Base-by-base conservation (phyloP, 1,140 invertebrate genomes). In the Heliconius nattereri region DNA sequence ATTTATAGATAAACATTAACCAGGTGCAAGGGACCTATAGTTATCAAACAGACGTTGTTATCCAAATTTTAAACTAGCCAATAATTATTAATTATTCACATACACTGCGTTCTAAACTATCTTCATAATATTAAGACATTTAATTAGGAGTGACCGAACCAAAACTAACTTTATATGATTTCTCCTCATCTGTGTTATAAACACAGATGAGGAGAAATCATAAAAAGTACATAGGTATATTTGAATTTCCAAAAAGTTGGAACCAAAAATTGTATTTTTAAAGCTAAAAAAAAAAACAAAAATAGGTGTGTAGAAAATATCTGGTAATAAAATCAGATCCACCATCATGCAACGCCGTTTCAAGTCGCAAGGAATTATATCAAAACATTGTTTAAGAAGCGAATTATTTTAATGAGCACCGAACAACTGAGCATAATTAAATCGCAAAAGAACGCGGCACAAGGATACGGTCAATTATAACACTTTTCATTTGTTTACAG, bases 391-490 rank as follows among this genome's bases (percentile, higher is more conserved):
- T 84, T 82, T 77, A 75, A 81, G 40, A 78, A 73, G 81, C 78
- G 78, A 81, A 82, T 84, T 82, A 84, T 82, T 80, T 84, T 84
- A 84, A 84, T 82, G 81, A 84, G 83, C 81, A 71, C 52, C 73
- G 80, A 49, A 76, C 49, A 81, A 81, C 76, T 83, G 37, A 54
- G 49, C 71, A 75, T 80, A 80, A 80, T 80, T 80, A 80, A 72
- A 80, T 78, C 35, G 26, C 52, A 54, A 82, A 79, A 78, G 73
- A 76, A 80, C n/a, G 71, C n/a, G 71, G 40, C 73, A 76, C 35
- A 26, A 45, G 57, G 60, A 35, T n/a, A 71, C 76, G 60, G 26
- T 74, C 73, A 74, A 75, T 81, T 81, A 81, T 75, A 75, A 71
- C 72, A 70, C 40, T 37, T 72, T n/a, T 72, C 71, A 35, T 72